A percentile compares a stretch with the other conserved stretches of the same genome.
Conservation (phyloP, 1,140 invertebrate species). For the Drosophila sulfurigaster region DNA sequence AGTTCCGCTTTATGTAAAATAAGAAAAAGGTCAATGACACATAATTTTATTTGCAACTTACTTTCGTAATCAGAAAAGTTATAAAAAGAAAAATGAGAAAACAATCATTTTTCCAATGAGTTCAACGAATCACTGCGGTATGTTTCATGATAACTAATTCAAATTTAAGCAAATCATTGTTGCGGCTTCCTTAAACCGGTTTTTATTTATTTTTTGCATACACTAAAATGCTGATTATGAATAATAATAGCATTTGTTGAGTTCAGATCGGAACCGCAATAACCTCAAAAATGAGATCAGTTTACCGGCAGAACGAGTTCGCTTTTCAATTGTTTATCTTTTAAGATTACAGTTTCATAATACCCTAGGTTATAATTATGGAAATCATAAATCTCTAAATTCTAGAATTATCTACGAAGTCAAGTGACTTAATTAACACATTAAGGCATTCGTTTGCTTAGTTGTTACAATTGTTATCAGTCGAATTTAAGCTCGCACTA, state of each 20-base stretch:
- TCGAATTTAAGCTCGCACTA: constrained; percentile 22
- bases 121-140: too few relatives aligned
- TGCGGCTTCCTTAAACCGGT: constrained; percentile 37
- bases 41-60: neutral
- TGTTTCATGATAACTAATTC: neutral
- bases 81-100: constrained; percentile 8
- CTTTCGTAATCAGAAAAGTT: constrained; percentile 10
- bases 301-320: constrained; percentile 20
- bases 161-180: constrained; percentile 3
- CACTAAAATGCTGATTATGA: constrained; percentile 1
- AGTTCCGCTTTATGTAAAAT: neutral
- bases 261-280: constrained; percentile 24
- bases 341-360: neutral
- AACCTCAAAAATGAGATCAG: constrained; percentile 40
- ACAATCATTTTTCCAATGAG: too few relatives aligned
- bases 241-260: constrained; percentile 13
- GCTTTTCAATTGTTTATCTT: neutral
- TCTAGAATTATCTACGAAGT: neutral
- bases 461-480: constrained; percentile 17
- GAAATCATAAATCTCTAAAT: neutral
- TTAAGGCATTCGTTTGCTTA: constrained; percentile 43
- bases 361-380: neutral
- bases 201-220: neutral
- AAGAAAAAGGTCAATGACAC: constrained; percentile 21
- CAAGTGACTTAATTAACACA: constrained; percentile 37